Base-by-base conservation (phyloP, 2,888 invertebrate species). In the Lithophane ornitopus region DNA sequence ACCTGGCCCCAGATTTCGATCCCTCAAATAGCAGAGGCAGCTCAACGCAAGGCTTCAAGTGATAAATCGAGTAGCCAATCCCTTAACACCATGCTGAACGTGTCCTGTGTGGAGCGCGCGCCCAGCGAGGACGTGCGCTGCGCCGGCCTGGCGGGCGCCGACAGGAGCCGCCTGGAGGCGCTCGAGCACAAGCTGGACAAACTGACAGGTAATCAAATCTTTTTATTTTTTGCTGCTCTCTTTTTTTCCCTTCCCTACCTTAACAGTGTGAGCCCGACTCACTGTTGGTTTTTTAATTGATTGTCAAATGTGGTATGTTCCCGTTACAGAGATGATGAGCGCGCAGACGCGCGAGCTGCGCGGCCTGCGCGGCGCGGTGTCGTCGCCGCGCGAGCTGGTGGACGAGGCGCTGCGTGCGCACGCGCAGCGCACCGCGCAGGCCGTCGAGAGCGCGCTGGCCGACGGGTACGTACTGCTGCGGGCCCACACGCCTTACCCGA, bases 1-100 rank as follows among this genome's bases (percentile, higher is more conserved):
- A 94, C 94, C 0, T 97, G 96, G 96, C 96, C 97, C 1, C 94
- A 94, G 84, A 96, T 97, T 71, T 95, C 96, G 1, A 88, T 96
- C 28, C 95, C 94, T 0, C 96, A 96, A 82, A 94, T 96, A 67
- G 93, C 94, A 0, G 96, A 96, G 62, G 95, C 96, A 41, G 93
- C 95, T 82, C 95, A 95, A 73, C 91, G 96, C 68, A 95, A 95
- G 79, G 94, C 95, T 49, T 94, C 95, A 3, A 94, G 93, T 85
- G 95, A 95, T 84, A 94, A 95, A 81, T 92, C 93, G 26, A 89
- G 91, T 88, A 90, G 89, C 77, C 94, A 94, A 82, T 92, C 93
- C 74, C 90, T 93, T 9, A 91, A 88, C 88, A 87, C 85, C 62
- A 89, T 91, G 70, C 80, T 84, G 14, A 81, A 63, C 74, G 80